These are phyloP conservation scores for Penaeus vannamei DNA, from an alignment of 1,140 invertebrate species.

Conservation along the genomic window DNA sequence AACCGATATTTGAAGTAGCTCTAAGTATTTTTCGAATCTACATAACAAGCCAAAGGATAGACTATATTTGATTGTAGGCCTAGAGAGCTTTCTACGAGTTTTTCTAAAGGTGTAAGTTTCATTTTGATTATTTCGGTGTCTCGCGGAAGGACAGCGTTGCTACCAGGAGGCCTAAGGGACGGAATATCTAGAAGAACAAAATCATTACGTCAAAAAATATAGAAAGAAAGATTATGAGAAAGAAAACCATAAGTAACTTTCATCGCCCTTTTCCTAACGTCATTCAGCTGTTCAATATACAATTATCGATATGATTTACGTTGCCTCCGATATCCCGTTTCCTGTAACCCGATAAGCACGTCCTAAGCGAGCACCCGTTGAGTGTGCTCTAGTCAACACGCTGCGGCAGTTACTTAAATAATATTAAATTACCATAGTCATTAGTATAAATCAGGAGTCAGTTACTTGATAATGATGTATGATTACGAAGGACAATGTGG, in stretches of 20 bases:
- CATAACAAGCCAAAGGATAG: constrained; percentile 58
- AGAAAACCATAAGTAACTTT: too few relatives aligned
- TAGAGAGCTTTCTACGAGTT: constrained; percentile 47
- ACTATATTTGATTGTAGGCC: constrained; percentile 56
- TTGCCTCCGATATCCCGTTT: too few relatives aligned
- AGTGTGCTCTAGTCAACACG: constrained; percentile 55
- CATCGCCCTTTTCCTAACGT: too few relatives aligned
- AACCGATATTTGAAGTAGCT: constrained; percentile 13
- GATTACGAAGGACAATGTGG: background rate
- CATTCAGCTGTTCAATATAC: too few relatives aligned
- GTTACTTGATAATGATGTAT: constrained; percentile 9
- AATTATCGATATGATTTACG: too few relatives aligned
- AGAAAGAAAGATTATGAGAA: too few relatives aligned
- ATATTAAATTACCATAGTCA: constrained; percentile 32
- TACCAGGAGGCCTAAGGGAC: too few relatives aligned
- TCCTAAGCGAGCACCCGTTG: background rate
- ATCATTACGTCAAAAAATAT: too few relatives aligned
- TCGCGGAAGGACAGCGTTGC: background rate
- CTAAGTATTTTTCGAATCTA: constrained; percentile 59
- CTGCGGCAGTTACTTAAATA: constrained; percentile 51
- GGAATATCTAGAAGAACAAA: background rate
- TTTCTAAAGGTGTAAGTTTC: constrained; percentile 54
- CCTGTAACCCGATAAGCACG: too few relatives aligned
- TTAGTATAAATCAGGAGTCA: constrained; percentile 26
- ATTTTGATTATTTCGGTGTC: constrained; percentile 45